phyloP scores from a whole-genome alignment of 2,797 vertebrate species.

The Saxicola maurus region DNA sequence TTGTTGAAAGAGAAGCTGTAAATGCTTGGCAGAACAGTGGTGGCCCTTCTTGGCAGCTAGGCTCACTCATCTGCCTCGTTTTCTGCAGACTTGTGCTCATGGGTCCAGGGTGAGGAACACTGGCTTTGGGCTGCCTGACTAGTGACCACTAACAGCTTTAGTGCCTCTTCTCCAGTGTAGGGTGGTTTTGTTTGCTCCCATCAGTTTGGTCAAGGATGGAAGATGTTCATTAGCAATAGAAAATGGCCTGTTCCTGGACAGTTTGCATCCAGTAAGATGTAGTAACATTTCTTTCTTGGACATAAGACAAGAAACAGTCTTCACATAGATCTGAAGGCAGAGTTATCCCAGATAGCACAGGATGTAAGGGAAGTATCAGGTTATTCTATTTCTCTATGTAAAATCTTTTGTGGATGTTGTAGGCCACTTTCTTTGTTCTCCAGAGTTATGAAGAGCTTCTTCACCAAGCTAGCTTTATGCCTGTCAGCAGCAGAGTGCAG shows the following conservation, averaged over 20 bases:
- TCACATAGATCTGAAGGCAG: background rate
- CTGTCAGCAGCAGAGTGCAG: background rate
- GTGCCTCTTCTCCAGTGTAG: background rate
- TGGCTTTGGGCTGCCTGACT: background rate
- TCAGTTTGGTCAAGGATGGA: fast-evolving
- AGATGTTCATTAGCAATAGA: background rate
- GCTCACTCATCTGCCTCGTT: background rate
- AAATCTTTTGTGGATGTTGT: background rate
- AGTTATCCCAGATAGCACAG: background rate
- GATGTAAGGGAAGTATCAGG: background rate
- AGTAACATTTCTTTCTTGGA: background rate
- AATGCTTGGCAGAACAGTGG: background rate
- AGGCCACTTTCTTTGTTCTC: background rate
- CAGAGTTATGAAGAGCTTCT: background rate
- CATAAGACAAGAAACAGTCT: background rate
- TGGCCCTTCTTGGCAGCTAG: background rate
- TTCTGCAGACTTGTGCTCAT: background rate
- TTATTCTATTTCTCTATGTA: background rate
- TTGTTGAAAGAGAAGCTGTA: conserved; percentile 29
- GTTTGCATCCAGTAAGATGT: background rate
- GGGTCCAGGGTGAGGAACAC: background rate
- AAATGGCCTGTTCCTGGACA: background rate
- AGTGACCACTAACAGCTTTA: background rate
- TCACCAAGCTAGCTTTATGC: background rate
- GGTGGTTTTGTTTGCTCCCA: background rate